Conservation (phyloP, 2,797 vertebrate species). For the Phrynocephalus guinanensis region DNA sequence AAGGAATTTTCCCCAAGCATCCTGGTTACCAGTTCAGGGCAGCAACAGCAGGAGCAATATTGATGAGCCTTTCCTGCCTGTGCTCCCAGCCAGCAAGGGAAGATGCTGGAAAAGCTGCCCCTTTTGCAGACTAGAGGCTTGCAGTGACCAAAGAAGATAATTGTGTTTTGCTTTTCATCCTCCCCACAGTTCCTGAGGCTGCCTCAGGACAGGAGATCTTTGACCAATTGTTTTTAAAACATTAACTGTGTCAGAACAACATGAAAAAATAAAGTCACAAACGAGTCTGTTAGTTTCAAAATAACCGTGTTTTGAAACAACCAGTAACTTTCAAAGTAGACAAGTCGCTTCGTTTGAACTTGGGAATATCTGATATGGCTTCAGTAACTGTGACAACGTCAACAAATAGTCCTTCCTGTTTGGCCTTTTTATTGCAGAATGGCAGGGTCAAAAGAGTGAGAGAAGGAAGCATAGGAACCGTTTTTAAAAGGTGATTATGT, state of each 20-base stretch:
- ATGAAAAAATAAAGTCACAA: not conserved
- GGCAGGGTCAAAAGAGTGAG: not conserved
- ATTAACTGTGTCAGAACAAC: not conserved
- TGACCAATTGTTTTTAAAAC: not conserved
- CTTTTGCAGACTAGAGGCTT: fast-evolving
- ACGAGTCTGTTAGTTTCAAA: too few species aligned
- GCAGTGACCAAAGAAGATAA: not conserved
- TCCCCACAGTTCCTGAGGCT: too few species aligned
- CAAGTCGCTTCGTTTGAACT: not conserved
- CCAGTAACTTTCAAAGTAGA: not conserved
- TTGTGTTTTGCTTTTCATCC: not conserved
- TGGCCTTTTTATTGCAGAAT: not conserved
- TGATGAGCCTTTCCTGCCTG: slow-evolving; percentile 11
- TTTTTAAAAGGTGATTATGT: not conserved
- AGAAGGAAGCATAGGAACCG: not conserved
- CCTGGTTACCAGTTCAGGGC: slow-evolving; percentile 39
- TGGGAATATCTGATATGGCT: not conserved
- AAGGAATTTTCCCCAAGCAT: slow-evolving; percentile 31
- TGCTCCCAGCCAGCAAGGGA: fast-evolving
- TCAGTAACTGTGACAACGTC: not conserved
- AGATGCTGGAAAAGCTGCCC: slow-evolving; percentile 9
- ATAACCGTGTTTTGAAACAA: not conserved
- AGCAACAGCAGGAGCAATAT: not conserved
- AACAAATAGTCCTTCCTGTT: too few species aligned
- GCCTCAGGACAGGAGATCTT: not conserved